These are phyloP conservation scores for Ibidorhyncha struthersii DNA, from an alignment of 2,113 vertebrate genomes.

Conservation along the genomic window DNA sequence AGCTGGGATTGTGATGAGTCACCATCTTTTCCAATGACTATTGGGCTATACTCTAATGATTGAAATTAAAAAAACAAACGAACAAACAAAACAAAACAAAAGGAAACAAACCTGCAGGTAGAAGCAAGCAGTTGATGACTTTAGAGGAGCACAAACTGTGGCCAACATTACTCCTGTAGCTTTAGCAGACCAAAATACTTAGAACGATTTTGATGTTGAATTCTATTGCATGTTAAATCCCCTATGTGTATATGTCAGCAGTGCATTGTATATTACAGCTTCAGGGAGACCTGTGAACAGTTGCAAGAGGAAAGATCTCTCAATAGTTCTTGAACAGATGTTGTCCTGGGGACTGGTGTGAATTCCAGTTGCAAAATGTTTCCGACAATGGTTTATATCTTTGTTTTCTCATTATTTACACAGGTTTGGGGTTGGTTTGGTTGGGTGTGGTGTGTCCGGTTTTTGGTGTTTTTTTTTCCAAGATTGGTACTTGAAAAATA, in stretches of 20 bases:
- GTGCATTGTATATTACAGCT: neutral
- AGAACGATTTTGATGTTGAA: neutral
- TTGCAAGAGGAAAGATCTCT: neutral
- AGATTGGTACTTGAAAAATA: neutral
- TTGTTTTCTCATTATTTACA: neutral
- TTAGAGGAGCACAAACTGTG: neutral
- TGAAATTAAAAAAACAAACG: neutral
- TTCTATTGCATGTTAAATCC: neutral
- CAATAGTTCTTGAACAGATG: neutral
- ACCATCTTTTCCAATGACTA: neutral
- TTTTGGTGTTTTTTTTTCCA: neutral
- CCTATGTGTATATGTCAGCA: neutral
- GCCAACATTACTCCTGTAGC: neutral
- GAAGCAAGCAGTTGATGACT: neutral
- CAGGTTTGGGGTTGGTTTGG: neutral
- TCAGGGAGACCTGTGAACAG: neutral
- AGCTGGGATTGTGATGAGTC: neutral
- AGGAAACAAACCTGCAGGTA: neutral
- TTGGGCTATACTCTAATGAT: neutral
- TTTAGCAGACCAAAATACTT: neutral
- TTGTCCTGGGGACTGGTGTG: neutral
- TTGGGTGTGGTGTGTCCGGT: neutral
- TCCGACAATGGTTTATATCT: neutral
- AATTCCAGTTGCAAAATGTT: neutral
- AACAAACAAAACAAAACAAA: neutral